Evolutionary conservation across 2,797 vertebrate genomes (phyloP).

Genomic region (Huso huso): DNA sequence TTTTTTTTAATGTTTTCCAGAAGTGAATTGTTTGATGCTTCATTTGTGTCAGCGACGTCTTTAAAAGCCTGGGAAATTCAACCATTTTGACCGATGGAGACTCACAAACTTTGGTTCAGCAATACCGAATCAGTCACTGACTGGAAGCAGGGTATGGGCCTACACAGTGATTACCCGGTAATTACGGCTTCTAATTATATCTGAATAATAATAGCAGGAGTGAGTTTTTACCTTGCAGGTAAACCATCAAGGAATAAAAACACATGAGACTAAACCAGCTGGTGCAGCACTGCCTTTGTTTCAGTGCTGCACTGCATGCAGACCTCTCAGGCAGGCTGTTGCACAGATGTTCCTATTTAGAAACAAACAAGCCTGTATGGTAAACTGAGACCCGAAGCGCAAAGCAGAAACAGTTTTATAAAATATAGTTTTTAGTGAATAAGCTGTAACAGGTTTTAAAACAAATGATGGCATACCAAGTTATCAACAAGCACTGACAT

Average conservation of each 20-base stretch:
- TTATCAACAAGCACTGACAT: too few relatives aligned
- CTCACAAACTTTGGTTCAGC: not conserved
- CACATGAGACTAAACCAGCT: constrained; percentile 58
- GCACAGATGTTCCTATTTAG: constrained; percentile 68
- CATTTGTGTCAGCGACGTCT: too few relatives aligned
- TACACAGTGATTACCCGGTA: constrained; percentile 8
- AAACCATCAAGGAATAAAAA: constrained; percentile 68
- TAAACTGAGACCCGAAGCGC: constrained; percentile 22
- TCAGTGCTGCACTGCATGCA: constrained; percentile 59
- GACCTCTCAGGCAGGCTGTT: constrained; percentile 63
- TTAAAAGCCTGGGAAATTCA: too few relatives aligned
- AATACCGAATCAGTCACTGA: not conserved
- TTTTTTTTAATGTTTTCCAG: too few relatives aligned
- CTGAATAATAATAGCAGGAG: constrained; percentile 48
- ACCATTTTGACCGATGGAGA: not conserved
- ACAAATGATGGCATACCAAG: too few relatives aligned
- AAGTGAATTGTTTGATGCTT: too few relatives aligned
- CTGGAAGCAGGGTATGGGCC: constrained; percentile 1
- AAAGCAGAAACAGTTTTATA: too few relatives aligned
- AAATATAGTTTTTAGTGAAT: too few relatives aligned
- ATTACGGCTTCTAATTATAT: constrained; percentile 52
- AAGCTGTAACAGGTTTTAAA: too few relatives aligned
- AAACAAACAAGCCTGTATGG: constrained; percentile 57
- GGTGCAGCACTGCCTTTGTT: constrained; percentile 52
- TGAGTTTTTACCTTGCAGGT: constrained; percentile 55